Conservation (phyloP, 2,113 vertebrate species). For the Egretta garzetta region DNA sequence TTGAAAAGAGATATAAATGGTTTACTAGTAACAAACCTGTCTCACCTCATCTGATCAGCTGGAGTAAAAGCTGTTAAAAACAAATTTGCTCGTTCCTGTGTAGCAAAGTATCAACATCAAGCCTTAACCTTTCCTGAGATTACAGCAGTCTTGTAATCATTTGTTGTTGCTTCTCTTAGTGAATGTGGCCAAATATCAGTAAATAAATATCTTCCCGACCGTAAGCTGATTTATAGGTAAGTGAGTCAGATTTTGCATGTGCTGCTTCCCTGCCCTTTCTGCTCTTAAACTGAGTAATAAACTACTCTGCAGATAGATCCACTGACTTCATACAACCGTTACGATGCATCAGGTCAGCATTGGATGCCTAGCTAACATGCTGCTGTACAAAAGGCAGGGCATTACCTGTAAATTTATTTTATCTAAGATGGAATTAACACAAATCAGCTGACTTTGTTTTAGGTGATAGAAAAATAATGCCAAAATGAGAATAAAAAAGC, state of each 20-base stretch:
- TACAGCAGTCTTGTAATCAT: not conserved
- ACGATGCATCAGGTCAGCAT: not conserved
- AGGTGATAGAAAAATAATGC: not conserved
- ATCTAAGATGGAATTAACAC: not conserved
- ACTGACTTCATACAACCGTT: not conserved
- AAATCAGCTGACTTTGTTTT: not conserved
- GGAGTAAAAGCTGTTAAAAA: slow-evolving; percentile 34
- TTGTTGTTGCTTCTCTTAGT: not conserved
- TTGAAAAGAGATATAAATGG: not conserved
- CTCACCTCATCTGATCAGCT: slow-evolving; percentile 2
- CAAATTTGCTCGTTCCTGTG: slow-evolving; percentile 1
- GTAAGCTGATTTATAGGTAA: not conserved
- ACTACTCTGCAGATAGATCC: not conserved
- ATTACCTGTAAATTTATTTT: not conserved
- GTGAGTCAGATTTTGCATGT: not conserved
- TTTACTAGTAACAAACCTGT: slow-evolving; percentile 23
- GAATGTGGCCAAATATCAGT: not conserved
- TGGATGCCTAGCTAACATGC: not conserved
- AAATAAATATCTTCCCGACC: not conserved
- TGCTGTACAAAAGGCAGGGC: not conserved
- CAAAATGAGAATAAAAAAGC: not conserved
- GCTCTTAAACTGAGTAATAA: not conserved
- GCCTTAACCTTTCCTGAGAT: not conserved
- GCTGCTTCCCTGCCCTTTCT: not conserved
- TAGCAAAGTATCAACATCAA: not conserved